A percentile compares a stretch with the other conserved stretches of the same genome.
These are phyloP conservation scores for Coleophora flavipennella DNA, from an alignment of 2,888 invertebrate species.

Conservation along the genomic window DNA sequence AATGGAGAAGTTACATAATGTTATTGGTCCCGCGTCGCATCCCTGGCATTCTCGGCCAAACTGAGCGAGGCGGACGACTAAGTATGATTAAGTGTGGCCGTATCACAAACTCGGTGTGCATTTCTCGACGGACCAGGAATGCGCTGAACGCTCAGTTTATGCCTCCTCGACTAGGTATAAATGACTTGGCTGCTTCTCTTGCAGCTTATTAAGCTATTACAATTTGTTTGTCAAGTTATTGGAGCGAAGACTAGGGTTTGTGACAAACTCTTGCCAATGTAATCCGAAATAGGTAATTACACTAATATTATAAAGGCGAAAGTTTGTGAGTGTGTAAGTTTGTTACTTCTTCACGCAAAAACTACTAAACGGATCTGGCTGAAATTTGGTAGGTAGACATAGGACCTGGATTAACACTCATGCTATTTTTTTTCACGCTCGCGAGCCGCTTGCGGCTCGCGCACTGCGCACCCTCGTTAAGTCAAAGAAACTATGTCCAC, in stretches of 20 bases:
- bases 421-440: too few species aligned
- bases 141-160: conserved; percentile 23
- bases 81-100: conserved; percentile 36
- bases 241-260: background rate
- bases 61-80: conserved; percentile 20
- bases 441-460: too few species aligned
- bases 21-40: conserved; percentile 28
- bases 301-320: too few species aligned
- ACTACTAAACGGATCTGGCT: too few species aligned
- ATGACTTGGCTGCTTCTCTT: conserved; percentile 19
- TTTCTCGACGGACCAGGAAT: conserved; percentile 22
- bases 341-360: too few species aligned
- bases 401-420: too few species aligned
- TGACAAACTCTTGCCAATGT: too few species aligned
- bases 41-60: conserved; percentile 29
- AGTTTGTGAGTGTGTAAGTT: too few species aligned
- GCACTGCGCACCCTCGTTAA: too few species aligned
- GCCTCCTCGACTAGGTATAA: conserved; percentile 22
- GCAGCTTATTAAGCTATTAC: conserved; percentile 21
- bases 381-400: too few species aligned
- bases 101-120: conserved; percentile 31
- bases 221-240: conserved; percentile 15
- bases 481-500: too few species aligned
- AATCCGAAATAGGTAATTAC: too few species aligned
- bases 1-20: conserved; percentile 30